Percentiles rank a stretch among this genome's conserved stretches.
phyloP scores from a whole-genome alignment of 1,140 invertebrate genomes.

The Drusus annulatus region DNA sequence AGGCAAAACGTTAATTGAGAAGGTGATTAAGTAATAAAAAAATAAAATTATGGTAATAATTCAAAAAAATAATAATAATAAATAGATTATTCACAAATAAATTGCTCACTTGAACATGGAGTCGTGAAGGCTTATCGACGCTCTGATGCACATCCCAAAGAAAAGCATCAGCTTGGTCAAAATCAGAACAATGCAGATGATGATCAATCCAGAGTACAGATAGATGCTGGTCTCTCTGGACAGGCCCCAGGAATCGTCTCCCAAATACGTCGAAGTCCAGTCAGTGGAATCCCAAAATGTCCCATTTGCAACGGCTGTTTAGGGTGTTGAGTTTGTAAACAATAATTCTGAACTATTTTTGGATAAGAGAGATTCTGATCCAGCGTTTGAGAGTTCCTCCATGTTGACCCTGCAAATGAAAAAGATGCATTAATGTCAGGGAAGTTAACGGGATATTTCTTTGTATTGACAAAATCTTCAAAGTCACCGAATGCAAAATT shows the following conservation, averaged over 20 bases:
- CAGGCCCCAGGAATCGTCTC: conserved; percentile 61
- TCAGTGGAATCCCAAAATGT: conserved; percentile 14
- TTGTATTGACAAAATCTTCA: no score
- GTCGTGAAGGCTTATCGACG: conserved; percentile 83
- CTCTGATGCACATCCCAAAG: conserved; percentile 82
- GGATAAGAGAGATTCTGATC: background rate
- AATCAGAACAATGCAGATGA: conserved; percentile 67
- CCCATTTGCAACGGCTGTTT: background rate
- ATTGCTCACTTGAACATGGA: conserved; percentile 77
- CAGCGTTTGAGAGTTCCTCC: conserved; percentile 62
- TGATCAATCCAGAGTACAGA: conserved; percentile 72
- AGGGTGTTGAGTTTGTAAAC: conserved; percentile 6
- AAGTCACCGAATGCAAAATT: no score
- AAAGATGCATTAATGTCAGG: background rate
- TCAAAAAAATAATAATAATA: no score
- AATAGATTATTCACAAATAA: no score
- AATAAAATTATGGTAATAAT: no score
- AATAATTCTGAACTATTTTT: background rate
- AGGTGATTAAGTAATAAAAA: no score
- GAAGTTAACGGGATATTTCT: no score
- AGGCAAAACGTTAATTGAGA: no score
- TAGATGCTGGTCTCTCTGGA: conserved; percentile 72
- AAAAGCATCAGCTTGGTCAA: conserved; percentile 73
- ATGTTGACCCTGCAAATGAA: conserved; percentile 67
- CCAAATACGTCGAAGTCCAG: conserved; percentile 23